Base-by-base conservation (phyloP, 2,113 vertebrate species). In the Ailurus styani region DNA sequence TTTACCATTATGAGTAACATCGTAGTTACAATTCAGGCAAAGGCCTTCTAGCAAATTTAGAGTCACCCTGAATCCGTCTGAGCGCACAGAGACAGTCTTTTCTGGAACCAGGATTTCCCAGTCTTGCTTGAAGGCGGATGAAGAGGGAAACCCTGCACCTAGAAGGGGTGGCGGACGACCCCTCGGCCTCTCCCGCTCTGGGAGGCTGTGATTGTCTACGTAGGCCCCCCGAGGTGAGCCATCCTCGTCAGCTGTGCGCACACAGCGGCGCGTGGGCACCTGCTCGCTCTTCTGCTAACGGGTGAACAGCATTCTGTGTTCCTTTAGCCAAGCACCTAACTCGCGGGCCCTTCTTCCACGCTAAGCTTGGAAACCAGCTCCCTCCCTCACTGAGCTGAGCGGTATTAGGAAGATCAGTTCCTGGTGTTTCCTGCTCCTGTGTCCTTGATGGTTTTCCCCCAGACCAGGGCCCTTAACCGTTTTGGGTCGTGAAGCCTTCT, bases 191-290 rank as follows among this genome's bases (percentile, higher is more conserved):
- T 20, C 68, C 55, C 0, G 2, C 37, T 52, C 42, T 27, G 45
- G 34, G 45, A 40, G 1, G 10, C 34, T 10, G 45, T 0, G 1
- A 34, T 15, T 25, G 25, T 62, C 18, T 77, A 40, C 21, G 34
- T 0, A 62, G 90, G 25, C 11, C 6, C 37, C 37, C 20, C 6
- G 14, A 42, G 31, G 37, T 21, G 78, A 83, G 52, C 88, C 0
- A 1, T 10, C 57, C 73, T 40, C 1, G 73, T 20, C 25, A 29
- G 60, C 34, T 4, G 31, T 6, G 0, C 0, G 11, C 27, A 20
- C 64, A 37, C 40, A 47, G 7, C 1, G 21, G 52, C 87, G 50
- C 8, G 14, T 5, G 2, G 72, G 31, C 55, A 10, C 45, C 88
- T 10, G 34, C 54, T 34, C 1, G 34, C 42, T 52, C 64, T 52